These are phyloP conservation scores for Brachionus calyciflorus DNA, from an alignment of 1,140 invertebrate genomes.

Conservation along the genomic window DNA sequence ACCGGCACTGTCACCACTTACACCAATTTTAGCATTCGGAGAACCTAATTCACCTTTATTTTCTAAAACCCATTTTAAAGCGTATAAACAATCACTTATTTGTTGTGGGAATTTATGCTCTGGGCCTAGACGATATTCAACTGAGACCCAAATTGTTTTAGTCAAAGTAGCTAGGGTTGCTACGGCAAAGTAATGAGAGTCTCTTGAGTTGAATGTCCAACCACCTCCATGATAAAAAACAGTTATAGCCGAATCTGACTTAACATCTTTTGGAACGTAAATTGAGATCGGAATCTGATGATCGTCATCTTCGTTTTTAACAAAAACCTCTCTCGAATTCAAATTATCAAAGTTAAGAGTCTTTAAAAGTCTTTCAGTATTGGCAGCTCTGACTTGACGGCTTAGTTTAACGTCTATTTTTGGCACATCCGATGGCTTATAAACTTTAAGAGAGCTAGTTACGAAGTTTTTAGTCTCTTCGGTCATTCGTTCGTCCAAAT, in stretches of 20 bases:
- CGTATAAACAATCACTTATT: slow-evolving; percentile 5
- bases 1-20: slow-evolving; percentile 41
- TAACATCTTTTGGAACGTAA: not conserved
- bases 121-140: slow-evolving; percentile 43
- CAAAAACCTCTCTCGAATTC: not conserved
- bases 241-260: not conserved
- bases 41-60: not conserved
- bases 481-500: slow-evolving; percentile 26
- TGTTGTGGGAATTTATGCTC: not conserved
- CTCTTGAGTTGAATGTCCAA: slow-evolving; percentile 26
- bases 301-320: slow-evolving; percentile 1
- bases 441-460: not conserved
- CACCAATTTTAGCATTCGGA: not conserved
- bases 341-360: slow-evolving; percentile 27
- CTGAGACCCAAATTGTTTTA: slow-evolving; percentile 17
- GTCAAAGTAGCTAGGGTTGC: not conserved
- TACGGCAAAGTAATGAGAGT: slow-evolving; percentile 19
- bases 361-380: not conserved
- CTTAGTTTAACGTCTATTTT: not conserved
- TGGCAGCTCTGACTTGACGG: slow-evolving; percentile 13
- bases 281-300: slow-evolving; percentile 26
- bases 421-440: not conserved
- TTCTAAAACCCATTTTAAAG: slow-evolving; percentile 1
- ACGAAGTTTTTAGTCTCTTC: slow-evolving; percentile 27
- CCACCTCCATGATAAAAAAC: slow-evolving; percentile 46